Percentiles rank a stretch among this genome's conserved stretches.
Evolutionary conservation across 2,888 invertebrate species (phyloP).

Genomic region (Sipha maydis): DNA sequence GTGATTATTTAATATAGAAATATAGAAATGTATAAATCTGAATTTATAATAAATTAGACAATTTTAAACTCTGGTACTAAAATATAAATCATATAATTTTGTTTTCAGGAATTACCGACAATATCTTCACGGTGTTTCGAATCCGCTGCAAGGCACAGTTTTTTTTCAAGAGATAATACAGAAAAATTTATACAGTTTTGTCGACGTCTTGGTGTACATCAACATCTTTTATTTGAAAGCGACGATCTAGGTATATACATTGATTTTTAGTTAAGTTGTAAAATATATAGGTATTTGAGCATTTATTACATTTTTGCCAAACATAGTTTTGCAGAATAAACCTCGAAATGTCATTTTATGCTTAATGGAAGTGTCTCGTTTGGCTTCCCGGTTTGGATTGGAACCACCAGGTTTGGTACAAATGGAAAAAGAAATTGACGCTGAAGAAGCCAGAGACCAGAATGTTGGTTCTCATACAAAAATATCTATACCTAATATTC

Average conservation of each 20-base stretch:
- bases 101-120: conserved; percentile 75
- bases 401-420: conserved; percentile 86
- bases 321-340: conserved; percentile 81
- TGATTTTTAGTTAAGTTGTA: not conserved
- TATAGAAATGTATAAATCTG: no score
- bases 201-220: conserved; percentile 83
- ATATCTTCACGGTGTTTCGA: conserved; percentile 83
- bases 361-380: conserved; percentile 83
- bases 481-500: conserved; percentile 21
- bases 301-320: conserved; percentile 63
- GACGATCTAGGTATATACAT: conserved; percentile 80
- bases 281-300: not conserved
- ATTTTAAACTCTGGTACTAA: not conserved
- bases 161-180: conserved; percentile 89
- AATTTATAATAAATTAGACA: not conserved
- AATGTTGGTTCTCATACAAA: conserved; percentile 12
- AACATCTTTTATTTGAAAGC: conserved; percentile 88
- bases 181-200: conserved; percentile 91
- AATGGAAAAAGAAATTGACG: conserved; percentile 88
- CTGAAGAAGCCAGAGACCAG: conserved; percentile 70
- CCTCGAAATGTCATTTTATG: conserved; percentile 87
- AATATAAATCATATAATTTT: conserved; percentile 24
- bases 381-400: conserved; percentile 80
- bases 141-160: conserved; percentile 84
- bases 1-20: not conserved